Base-by-base conservation (phyloP, 2,113 vertebrate species). In the Oncorhynchus tshawytscha region DNA sequence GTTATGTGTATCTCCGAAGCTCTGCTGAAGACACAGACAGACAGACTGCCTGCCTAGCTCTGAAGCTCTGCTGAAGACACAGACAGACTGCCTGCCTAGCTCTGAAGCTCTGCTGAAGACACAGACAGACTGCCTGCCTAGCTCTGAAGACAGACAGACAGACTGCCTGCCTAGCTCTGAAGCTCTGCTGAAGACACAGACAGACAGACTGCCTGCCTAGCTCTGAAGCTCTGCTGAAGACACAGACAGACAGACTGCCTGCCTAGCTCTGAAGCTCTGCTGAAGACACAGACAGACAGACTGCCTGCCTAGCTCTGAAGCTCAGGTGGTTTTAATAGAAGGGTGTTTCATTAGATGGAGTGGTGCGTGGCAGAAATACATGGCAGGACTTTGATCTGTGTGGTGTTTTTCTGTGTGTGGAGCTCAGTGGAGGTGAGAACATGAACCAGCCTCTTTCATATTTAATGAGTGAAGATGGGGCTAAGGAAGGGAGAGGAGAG, bases 391-490 rank as follows among this genome's bases (percentile, higher is more conserved):
- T 89, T 90, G 86, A 90, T 88, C 81, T 80, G 9, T 71, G 45
- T 66, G 34, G 34, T 68, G 68, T 73, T 71, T 60, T 67, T 49
- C 67, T 75, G 67, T 57, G 66, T 57, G 51, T 18, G 1, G 31
- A 20, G 59, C 70, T 76, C 80, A 69, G 76, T 73, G 79, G 73
- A 88, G 83, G 86, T 89, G 90, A 86, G 80, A 84, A 78, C 82
- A 87, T 82, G 85, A 86, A 87, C 89, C 80, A 67, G 48, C 78
- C 70, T 76, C 87, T 75, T 89, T 87, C 77, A 89, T 91, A 82
- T 86, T 88, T 89, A 91, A 90, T 90, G 86, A 90, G 78, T 78
- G 88, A 77, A 90, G 85, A 85, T 81, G 79, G 72, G 85, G 68
- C 75, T 74, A 60, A 80, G 83, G 70, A 76, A 87, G 64, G 34